Evolutionary conservation across 2,888 invertebrate species (phyloP), one percentile per base, ranked within the genome.

Genomic region (Chrysodeixis includens): DNA sequence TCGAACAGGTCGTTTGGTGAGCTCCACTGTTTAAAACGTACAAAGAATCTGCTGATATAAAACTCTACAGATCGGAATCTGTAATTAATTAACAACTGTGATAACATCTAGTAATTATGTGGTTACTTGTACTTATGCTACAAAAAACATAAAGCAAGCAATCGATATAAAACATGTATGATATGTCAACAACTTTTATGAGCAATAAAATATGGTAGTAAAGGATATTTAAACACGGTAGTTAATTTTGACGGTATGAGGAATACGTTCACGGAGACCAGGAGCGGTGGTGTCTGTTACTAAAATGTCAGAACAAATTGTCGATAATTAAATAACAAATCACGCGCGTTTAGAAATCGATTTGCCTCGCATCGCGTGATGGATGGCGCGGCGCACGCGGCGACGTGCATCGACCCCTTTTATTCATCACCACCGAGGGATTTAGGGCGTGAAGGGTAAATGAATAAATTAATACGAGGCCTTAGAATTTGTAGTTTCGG

Each of bases 371-470:
- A 84, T 86, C 87, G 79, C 75, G 79, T 93, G 94, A 93, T 92
- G 83, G 90, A 93, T 94, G 88, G 77, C 78, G 76, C 69, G 71
- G 87, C 90, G 89, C 93, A 87, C 88, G 88, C 87, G 88, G 83
- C 79, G 77, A 81, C 83, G 78, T 65, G 83, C 74, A 79, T 81
- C 86, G 86, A 84, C 85, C 90, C 91, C 87, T 89, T 86, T 85
- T 76, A 79, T 81, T 79, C 82, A 77, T 81, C 83, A 80, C 78
- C 70, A 80, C 74, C 79, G 79, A 77, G 80, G 84, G 88, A 89
- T 91, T 90, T 90, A 84, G 92, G 94, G 94, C 94, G 95, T 93
- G 94, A 93, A 92, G 94, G 92, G 93, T 91, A 90, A 88, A 93
- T 93, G 90, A 93, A 93, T 94, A 93, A 89, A 91, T 92, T 92